phyloP scores from a whole-genome alignment of 2,113 vertebrate species.

The Dolichotis patagonum region DNA sequence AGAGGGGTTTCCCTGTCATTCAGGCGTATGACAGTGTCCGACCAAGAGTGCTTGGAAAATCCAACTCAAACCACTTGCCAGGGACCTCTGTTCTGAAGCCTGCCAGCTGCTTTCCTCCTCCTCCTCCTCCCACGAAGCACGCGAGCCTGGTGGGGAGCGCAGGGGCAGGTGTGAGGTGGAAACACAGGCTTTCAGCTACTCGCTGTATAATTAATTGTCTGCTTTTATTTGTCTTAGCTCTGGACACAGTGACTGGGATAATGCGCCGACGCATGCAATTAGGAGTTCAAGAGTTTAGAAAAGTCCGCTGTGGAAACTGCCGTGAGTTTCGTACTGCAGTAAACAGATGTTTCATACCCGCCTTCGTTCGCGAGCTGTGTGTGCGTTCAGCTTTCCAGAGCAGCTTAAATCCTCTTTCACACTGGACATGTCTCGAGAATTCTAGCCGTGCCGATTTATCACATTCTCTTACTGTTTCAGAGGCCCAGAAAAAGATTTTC shows the following conservation, averaged over 20 bases:
- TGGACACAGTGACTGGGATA: not conserved
- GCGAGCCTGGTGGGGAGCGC: not conserved
- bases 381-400: not conserved
- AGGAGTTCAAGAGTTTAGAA: slow-evolving; percentile 43
- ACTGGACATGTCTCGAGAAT: not conserved
- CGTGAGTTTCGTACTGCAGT: not conserved
- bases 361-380: not conserved
- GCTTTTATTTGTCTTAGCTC: slow-evolving; percentile 32
- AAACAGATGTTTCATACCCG: not conserved
- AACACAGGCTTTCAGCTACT: not conserved
- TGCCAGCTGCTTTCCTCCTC: not conserved
- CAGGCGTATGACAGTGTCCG: not conserved
- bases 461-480: not conserved
- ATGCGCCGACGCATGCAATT: not conserved
- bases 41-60: not conserved
- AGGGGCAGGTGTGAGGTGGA: slow-evolving; percentile 1
- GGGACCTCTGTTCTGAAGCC: no score
- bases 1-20: not conserved
- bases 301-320: not conserved
- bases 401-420: not conserved
- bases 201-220: not conserved
- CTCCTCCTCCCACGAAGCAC: not conserved
- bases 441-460: not conserved
- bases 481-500: not conserved
- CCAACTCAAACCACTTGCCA: not conserved